Base-by-base conservation (phyloP, 35 echinoderm and acorn worm species). In the Diadema setosum region DNA sequence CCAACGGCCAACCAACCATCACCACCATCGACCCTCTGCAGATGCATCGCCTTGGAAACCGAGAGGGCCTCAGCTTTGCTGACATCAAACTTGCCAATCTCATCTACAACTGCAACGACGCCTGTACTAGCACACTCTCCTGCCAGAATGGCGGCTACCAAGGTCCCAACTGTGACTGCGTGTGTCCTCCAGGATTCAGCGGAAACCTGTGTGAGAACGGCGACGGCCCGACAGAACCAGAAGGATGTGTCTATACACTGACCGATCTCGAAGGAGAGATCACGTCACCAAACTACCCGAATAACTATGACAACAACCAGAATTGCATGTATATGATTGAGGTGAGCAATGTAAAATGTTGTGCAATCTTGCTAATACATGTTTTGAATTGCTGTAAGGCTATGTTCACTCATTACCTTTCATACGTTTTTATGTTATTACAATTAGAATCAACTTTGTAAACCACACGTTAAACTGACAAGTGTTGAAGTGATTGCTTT, bases 41-140 rank as follows among this genome's bases (percentile, higher is more conserved):
- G 26, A 84, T 85, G 82, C 35, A 55, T 58, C 55, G 37, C 32
- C 11, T 91, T 33, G 89, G 89, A 16, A 85, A 57, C 42, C 59
- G 65, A 25, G 36, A 35, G 27, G 65, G n/a, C 26, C 82, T 84
- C 21, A 91, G 67, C 55, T 76, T 75, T 35, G 69, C 41, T 58
- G 89, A 91, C 81, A 91, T 91, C 36, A 86, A 78, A 42, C 45
- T 92, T 23, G 70, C 84, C 2, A 92, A 92, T 42, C 65, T 92
- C 33, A 92, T 92, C 83, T 92, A 86, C 23, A 39, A 86, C 27
- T 92, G 90, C 42, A 40, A 16, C 46, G 33, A 83, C 64, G 39
- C 76, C 14, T 90, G 42, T 46, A 30, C 60, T 18, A 23, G 5
- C 50, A 7, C 42, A 3, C 16, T 76, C 32, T 46, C 65, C 15